Evolutionary conservation across 2,888 invertebrate species (phyloP), one percentile per base, ranked within the genome.

Genomic region (Carcina quercana): DNA sequence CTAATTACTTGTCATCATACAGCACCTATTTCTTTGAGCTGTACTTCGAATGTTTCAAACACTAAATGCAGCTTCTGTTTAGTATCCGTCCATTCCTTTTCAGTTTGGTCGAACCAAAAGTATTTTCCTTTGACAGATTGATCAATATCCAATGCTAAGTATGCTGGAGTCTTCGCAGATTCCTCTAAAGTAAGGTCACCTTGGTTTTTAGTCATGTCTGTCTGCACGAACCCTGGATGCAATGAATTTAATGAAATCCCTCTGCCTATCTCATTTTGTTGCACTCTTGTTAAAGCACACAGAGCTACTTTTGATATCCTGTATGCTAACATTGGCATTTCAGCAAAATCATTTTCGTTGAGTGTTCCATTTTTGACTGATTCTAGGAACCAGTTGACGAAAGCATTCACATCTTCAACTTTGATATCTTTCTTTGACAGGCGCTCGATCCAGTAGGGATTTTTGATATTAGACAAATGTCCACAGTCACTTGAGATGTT

Each of bases 221-320:
- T 94, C 38, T 86, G 86, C 0, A 94, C 92, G 43, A 90, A 86
- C 0, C 94, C 94, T 4, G 93, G 93, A 59, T 90, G 89, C 51
- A 90, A 86, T 5, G 87, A 75, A 61, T 92, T 92, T 0, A 79
- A 60, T 0, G 45, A 47, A 19, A 92, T 85, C 35, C 89, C 87
- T 33, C 86, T 83, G 0, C 80, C 73, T 6, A 92, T 76, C 20
- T 83, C 68, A 19, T 74, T 70, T 48, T 92, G 91, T 45, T 92
- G 91, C 27, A 92, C 65, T 17, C 86, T 69, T 0, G 90, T 87
- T 30, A 93, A 53, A 1, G 91, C 91, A 34, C 87, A 87, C 2
- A 93, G 72, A 2, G 88, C 91, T 0, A 93, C 88, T 74, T 94
- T 94, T 0, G 92, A 88, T 0, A 89, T 86, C 17, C 83, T 78